phyloP scores from a whole-genome alignment of 2,888 invertebrate genomes.

The Volucella inanis region DNA sequence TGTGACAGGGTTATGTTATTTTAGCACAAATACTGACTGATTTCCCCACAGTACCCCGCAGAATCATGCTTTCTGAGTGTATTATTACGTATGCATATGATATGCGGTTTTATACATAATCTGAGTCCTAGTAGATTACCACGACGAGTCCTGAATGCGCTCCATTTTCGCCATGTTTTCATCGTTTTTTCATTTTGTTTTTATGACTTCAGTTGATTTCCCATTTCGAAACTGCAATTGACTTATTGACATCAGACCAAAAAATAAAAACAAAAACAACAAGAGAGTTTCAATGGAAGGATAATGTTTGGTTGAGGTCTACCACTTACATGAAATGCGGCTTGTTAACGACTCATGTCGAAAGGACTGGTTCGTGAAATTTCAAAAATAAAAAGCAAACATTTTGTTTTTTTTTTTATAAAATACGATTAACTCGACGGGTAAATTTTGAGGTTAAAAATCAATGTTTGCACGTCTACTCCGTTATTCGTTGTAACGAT shows the following conservation, averaged over 20 bases:
- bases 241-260: constrained; percentile 28
- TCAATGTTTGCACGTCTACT: too few species aligned
- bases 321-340: not conserved
- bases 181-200: constrained; percentile 4
- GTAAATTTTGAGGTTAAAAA: too few species aligned
- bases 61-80: not conserved
- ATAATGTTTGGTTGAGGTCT: constrained; percentile 5
- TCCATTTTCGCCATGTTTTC: not conserved
- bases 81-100: constrained; percentile 22
- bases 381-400: not conserved
- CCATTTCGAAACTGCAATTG: constrained; percentile 27
- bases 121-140: not conserved
- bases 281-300: constrained; percentile 22
- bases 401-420: too few species aligned
- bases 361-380: not conserved
- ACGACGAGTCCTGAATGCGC: not conserved
- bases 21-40: not conserved
- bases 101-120: constrained; percentile 19
- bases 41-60: not conserved
- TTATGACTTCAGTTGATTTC: constrained; percentile 21
- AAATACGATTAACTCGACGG: too few species aligned
- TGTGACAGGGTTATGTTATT: constrained; percentile 24
- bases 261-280: not conserved
- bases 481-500: too few species aligned
- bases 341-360: not conserved